Conservation (phyloP, 2,797 vertebrate species). For the Microctenopoma steveboyesi region DNA sequence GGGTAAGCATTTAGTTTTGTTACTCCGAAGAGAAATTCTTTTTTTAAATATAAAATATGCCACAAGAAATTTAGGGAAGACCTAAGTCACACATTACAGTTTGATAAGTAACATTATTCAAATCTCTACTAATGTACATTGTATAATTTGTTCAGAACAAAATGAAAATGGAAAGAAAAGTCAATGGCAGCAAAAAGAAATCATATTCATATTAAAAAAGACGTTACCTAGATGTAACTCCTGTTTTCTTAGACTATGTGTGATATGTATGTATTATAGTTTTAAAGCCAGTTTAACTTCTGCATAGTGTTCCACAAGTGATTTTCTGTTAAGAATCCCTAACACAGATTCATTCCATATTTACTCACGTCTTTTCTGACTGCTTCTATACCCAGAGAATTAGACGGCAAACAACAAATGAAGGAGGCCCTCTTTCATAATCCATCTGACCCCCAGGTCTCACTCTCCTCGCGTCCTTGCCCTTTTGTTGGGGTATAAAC, state of each 20-base stretch:
- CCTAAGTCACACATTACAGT: too few species aligned
- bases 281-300: neutral
- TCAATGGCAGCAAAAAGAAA: too few species aligned
- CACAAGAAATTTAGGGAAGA: too few species aligned
- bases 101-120: too few species aligned
- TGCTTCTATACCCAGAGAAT: constrained; percentile 54
- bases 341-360: constrained; percentile 8
- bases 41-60: neutral
- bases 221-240: neutral
- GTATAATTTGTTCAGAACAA: too few species aligned
- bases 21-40: constrained; percentile 1
- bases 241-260: neutral
- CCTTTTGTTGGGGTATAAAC: constrained; percentile 66
- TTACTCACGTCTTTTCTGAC: constrained; percentile 29
- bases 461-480: constrained; percentile 23
- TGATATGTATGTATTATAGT: too few species aligned
- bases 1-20: constrained; percentile 18
- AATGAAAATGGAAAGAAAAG: too few species aligned
- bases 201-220: too few species aligned
- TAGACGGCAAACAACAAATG: constrained; percentile 53
- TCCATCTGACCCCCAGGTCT: constrained; percentile 53
- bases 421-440: constrained; percentile 53
- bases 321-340: neutral
- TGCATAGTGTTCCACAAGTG: constrained; percentile 15
- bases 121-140: too few species aligned